phyloP scores from a whole-genome alignment of 1,140 invertebrate genomes.

The Meloidogyne exigua region DNA sequence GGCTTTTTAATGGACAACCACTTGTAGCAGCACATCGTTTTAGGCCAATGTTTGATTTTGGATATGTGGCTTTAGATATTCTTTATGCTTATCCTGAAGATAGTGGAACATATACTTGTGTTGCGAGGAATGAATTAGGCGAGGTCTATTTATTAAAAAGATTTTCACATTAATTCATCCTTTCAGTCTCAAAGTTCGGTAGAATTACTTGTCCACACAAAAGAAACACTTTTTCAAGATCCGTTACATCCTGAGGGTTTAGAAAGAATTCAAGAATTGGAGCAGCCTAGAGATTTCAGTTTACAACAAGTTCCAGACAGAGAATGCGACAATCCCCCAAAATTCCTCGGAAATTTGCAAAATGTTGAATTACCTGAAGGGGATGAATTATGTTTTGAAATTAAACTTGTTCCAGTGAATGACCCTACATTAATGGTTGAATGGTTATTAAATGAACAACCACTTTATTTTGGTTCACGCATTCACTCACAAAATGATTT shows the following conservation, averaged over 20 bases:
- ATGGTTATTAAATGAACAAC: slow-evolving; percentile 78
- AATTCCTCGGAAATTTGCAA: slow-evolving; percentile 55
- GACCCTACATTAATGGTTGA: slow-evolving; percentile 80
- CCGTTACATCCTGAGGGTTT: slow-evolving; percentile 84
- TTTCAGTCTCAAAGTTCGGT: slow-evolving; percentile 39
- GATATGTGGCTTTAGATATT: slow-evolving; percentile 89
- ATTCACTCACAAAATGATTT: slow-evolving; percentile 95
- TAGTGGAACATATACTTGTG: slow-evolving; percentile 58
- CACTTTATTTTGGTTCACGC: slow-evolving; percentile 75
- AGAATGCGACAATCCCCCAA: slow-evolving; percentile 55
- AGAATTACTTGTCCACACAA: slow-evolving; percentile 66
- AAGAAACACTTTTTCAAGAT: slow-evolving; percentile 84
- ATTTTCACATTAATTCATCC: too few relatives aligned
- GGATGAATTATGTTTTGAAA: slow-evolving; percentile 64
- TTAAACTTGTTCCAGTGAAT: slow-evolving; percentile 85
- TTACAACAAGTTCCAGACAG: slow-evolving; percentile 66
- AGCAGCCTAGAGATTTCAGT: slow-evolving; percentile 70
- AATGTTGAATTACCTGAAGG: slow-evolving; percentile 40
- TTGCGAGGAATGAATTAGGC: slow-evolving; percentile 60
- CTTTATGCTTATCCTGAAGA: slow-evolving; percentile 61
- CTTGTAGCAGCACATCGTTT: slow-evolving; percentile 76
- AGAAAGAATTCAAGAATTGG: slow-evolving; percentile 84
- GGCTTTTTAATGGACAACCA: slow-evolving; percentile 64
- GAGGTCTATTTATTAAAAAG: slow-evolving; percentile 25
- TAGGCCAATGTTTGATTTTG: slow-evolving; percentile 86